A percentile compares a stretch with the other conserved stretches of the same genome.
Conservation (phyloP, 2,113 vertebrate genomes). For the Talpa occidentalis region DNA sequence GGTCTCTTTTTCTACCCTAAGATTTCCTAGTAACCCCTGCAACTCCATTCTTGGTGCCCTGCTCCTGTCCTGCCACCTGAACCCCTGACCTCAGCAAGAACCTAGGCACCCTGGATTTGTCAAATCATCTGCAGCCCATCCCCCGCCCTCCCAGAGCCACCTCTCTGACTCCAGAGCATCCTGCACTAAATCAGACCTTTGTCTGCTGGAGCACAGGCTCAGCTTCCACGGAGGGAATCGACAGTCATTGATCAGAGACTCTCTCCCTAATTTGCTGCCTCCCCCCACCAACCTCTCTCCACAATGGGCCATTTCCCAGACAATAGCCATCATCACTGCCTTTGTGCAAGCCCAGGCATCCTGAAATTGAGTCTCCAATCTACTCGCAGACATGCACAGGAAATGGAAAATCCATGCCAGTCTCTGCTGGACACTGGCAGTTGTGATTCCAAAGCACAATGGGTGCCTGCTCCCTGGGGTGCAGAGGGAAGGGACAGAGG, state of each 20-base stretch:
- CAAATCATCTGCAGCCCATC: background rate
- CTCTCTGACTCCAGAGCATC: background rate
- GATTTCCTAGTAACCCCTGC: background rate
- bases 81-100: background rate
- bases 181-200: constrained; percentile 24
- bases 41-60: background rate
- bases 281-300: background rate
- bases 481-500: background rate
- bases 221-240: constrained; percentile 47
- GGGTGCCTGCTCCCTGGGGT: background rate
- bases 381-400: constrained; percentile 72
- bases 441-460: background rate
- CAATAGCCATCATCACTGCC: constrained; percentile 86
- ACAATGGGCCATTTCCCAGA: constrained; percentile 82
- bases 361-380: constrained; percentile 79
- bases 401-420: constrained; percentile 84
- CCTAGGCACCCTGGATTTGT: background rate
- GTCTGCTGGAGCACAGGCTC: constrained; percentile 45
- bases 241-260: constrained; percentile 80
- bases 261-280: constrained; percentile 55
- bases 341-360: constrained; percentile 80
- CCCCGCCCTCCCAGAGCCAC: background rate
- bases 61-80: background rate
- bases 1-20: background rate
- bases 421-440: background rate